Base-by-base conservation (phyloP, 2,797 vertebrate genomes). In the Anisognathus igniventris region DNA sequence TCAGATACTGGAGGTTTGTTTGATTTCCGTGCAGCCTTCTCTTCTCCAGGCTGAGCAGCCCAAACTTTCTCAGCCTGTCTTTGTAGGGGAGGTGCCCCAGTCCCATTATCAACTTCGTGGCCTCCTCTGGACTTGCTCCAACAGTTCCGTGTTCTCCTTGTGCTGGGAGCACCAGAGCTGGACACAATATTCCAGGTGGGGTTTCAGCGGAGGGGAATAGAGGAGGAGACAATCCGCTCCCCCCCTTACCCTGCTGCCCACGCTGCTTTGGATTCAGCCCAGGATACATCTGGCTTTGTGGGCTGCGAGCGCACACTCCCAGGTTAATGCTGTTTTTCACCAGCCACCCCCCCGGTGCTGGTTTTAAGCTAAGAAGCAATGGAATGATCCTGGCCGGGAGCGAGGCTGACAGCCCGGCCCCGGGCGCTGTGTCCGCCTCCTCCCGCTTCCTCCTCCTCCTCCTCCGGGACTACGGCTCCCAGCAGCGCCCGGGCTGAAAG, bases 391-490 rank as follows among this genome's bases (percentile, higher is more conserved):
- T 1, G 50, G 0, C 18, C 3, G 22, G 44, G n/a, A 21, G 64
- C 77, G 1, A 31, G 57, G 58, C 85, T 47, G 2, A 7, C 65
- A 44, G 45, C 67, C 35, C 7, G n/a, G 75, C 57, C 61, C 25
- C 5, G 21, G 6, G 68, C 68, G 56, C 21, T 15, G 35, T 5
- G 23, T 22, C 68, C 68, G 23, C 31, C 39, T 28, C 70, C 33
- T 18, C 6, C 79, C 4, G n/a, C 73, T 66, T 28, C 61, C 39
- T 86, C 66, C 17, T 81, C 66, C 17, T 81, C 72, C 62, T 75
- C 71, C 64, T 75, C 67, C 80, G 22, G 92, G 92, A 98, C 98
- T 98, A 97, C 97, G 86, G 35, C 82, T 98, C 98, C 98, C 98
- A 95, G 95, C 40, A 97, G 72, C 94, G 93, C 97, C 68, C 45